A percentile compares a stretch with the other conserved stretches of the same genome.
These are phyloP conservation scores for Caenorhabditis sp. DNA, from an alignment of 2,888 invertebrate species.

Conservation along the genomic window DNA sequence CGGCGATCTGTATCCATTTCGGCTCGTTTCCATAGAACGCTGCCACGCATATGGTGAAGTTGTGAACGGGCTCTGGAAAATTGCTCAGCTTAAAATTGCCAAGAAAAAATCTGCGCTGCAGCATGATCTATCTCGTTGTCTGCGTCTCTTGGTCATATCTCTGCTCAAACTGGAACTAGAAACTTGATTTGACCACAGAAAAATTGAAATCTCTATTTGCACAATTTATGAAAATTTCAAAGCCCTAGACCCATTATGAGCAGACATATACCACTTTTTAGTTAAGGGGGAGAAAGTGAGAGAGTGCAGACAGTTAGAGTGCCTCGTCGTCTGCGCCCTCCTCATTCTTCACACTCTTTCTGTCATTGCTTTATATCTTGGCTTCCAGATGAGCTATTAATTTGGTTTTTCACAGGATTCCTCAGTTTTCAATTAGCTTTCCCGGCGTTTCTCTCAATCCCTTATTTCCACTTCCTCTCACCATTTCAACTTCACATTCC, in stretches of 20 bases:
- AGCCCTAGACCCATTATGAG: no score
- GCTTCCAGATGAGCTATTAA: background rate
- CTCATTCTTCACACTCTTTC: background rate
- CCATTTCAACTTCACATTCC: no score
- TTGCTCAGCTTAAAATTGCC: no score
- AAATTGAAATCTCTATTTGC: background rate
- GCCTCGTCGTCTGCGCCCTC: conserved; percentile 1
- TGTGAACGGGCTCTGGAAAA: conserved; percentile 38
- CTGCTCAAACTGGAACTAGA: no score
- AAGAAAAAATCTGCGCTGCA: no score
- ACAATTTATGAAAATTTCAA: background rate
- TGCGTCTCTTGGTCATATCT: background rate
- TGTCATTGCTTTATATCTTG: background rate
- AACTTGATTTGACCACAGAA: background rate
- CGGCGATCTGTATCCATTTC: conserved; percentile 51
- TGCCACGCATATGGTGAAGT: conserved; percentile 39
- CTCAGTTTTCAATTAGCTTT: background rate
- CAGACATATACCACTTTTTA: no score
- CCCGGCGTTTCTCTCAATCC: background rate
- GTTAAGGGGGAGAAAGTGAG: no score
- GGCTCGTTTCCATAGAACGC: conserved; percentile 47
- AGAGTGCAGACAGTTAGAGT: background rate
- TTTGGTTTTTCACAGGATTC: background rate
- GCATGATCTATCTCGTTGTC: conserved; percentile 8
- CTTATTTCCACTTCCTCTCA: no score